These are phyloP conservation scores for Antheraea mylitta DNA, from an alignment of 1,140 invertebrate species.

Conservation along the genomic window DNA sequence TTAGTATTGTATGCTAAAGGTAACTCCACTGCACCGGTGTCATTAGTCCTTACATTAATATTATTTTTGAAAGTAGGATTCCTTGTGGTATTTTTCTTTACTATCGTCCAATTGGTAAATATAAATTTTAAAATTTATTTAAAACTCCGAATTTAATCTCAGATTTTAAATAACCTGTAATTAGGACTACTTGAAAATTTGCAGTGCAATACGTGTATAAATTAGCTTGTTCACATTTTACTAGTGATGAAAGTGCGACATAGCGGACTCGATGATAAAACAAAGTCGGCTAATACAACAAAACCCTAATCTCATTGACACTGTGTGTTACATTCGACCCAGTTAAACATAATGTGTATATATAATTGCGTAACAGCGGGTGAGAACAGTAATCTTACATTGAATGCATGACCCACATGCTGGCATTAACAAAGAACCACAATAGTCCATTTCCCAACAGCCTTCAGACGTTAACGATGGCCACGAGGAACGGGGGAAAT, in stretches of 20 bases:
- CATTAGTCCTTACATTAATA: too few species aligned
- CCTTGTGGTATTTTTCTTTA: too few species aligned
- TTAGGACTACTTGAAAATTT: too few species aligned
- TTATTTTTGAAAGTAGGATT: too few species aligned
- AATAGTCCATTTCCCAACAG: slow-evolving; percentile 50
- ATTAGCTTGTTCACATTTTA: neutral
- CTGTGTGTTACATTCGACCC: slow-evolving; percentile 17
- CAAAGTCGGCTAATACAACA: neutral
- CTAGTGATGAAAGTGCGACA: neutral
- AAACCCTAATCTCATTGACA: slow-evolving; percentile 2
- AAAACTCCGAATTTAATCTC: too few species aligned
- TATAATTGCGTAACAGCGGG: slow-evolving; percentile 45
- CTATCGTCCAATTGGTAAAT: too few species aligned
- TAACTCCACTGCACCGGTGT: too few species aligned
- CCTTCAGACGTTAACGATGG: slow-evolving; percentile 39
- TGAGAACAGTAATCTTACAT: slow-evolving; percentile 25
- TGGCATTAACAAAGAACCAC: slow-evolving; percentile 43
- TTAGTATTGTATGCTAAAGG: too few species aligned
- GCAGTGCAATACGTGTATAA: neutral
- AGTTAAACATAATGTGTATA: slow-evolving; percentile 33
- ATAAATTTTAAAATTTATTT: too few species aligned
- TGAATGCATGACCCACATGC: slow-evolving; percentile 44
- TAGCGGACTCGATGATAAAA: neutral
- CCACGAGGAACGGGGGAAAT: slow-evolving; percentile 17
- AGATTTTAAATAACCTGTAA: too few species aligned